phyloP scores from a whole-genome alignment of 2,888 invertebrate genomes.

The Microplitis manilae region DNA sequence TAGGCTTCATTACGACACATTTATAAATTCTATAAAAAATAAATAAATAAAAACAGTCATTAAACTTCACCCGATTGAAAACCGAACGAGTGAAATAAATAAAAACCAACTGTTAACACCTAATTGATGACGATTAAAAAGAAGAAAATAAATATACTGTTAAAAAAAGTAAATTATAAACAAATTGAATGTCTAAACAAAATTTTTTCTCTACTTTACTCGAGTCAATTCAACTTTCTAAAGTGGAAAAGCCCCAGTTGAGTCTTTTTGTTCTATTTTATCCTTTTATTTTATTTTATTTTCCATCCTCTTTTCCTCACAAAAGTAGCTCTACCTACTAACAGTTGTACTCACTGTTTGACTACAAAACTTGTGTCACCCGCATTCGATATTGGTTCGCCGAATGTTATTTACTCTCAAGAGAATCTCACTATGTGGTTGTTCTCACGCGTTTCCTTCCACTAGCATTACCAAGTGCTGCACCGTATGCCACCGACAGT shows the following conservation, averaged over 20 bases:
- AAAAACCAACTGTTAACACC: neutral
- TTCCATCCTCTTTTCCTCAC: neutral
- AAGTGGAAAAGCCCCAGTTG: neutral
- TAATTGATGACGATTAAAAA: neutral
- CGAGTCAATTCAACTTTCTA: neutral
- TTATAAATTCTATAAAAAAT: neutral
- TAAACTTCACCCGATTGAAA: neutral
- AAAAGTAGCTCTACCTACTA: neutral
- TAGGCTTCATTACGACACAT: neutral
- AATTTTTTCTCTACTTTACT: neutral
- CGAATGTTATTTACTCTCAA: slow-evolving; percentile 53
- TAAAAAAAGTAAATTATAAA: neutral
- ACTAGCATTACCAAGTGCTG: slow-evolving; percentile 7
- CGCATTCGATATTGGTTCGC: slow-evolving; percentile 54
- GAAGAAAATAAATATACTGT: neutral
- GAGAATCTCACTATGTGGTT: slow-evolving; percentile 14
- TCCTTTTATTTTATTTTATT: neutral
- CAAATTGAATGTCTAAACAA: neutral
- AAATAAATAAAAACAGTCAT: neutral
- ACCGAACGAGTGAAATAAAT: neutral
- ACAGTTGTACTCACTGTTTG: slow-evolving; percentile 34
- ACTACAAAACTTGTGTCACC: slow-evolving; percentile 56
- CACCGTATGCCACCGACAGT: slow-evolving; percentile 1
- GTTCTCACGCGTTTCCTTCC: slow-evolving; percentile 14
- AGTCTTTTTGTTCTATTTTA: neutral